These are phyloP conservation scores for Falco berigora DNA, from an alignment of 2,797 vertebrate species.

Conservation along the genomic window DNA sequence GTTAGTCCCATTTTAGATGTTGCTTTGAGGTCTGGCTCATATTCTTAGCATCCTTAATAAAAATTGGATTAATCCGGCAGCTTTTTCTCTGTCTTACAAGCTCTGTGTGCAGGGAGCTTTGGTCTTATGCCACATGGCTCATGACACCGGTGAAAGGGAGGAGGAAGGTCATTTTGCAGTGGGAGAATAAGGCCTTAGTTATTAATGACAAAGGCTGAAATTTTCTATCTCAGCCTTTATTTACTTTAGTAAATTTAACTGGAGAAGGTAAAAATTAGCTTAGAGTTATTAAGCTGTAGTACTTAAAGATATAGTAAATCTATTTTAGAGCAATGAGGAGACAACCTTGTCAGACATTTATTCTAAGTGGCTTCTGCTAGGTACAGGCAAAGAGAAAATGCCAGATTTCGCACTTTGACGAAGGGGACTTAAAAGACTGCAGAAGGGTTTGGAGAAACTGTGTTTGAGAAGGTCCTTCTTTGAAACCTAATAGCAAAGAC, in stretches of 20 bases:
- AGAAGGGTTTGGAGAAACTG: neutral
- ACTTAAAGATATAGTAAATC: neutral
- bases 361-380: neutral
- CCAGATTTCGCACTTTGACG: neutral
- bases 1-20: neutral
- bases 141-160: neutral
- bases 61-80: neutral
- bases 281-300: neutral
- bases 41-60: neutral
- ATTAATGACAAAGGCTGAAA: constrained; percentile 21
- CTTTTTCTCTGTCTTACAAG: neutral
- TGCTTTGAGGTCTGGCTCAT: neutral
- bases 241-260: constrained; percentile 30
- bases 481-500: constrained; percentile 18
- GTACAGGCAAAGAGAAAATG: neutral
- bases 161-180: constrained; percentile 1
- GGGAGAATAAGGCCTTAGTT: neutral
- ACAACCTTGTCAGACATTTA: neutral
- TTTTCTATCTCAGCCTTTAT: constrained; percentile 3
- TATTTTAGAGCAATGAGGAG: neutral
- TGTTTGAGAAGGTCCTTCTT: neutral
- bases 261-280: neutral
- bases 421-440: constrained; percentile 16
- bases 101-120: neutral
- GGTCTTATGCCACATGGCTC: neutral